Evolutionary conservation across 2,113 vertebrate genomes (phyloP).

Genomic region (Apus apus): DNA sequence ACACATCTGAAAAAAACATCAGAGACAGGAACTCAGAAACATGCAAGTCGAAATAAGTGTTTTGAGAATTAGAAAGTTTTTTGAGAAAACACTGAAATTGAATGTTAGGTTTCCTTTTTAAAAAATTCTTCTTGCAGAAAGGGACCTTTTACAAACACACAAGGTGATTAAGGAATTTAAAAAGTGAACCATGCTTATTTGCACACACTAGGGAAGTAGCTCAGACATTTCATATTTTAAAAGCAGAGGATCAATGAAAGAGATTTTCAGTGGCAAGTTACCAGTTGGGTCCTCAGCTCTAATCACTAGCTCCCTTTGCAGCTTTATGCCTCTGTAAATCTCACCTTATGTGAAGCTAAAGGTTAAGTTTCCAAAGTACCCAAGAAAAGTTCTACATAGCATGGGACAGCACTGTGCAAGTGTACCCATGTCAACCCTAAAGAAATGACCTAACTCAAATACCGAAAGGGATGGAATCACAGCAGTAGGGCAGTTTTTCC

Average conservation of each 20-base stretch:
- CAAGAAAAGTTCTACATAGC: neutral
- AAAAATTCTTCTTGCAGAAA: neutral
- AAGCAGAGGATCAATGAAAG: conserved; percentile 31
- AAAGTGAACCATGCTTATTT: conserved; percentile 59
- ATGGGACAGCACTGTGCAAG: neutral
- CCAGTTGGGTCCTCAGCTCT: neutral
- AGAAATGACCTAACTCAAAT: neutral
- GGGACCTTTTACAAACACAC: conserved; percentile 20
- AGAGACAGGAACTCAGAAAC: neutral
- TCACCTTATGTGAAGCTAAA: neutral
- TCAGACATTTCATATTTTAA: conserved; percentile 59
- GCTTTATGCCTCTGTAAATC: conserved; percentile 19
- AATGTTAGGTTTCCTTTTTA: conserved; percentile 30
- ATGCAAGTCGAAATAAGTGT: neutral
- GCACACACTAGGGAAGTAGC: conserved; percentile 58
- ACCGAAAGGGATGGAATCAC: neutral
- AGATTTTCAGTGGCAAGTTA: conserved; percentile 43
- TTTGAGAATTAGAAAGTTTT: conserved; percentile 30
- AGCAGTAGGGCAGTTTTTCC: neutral
- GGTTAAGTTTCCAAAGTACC: conserved; percentile 9
- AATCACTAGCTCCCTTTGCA: conserved; percentile 11
- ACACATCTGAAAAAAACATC: conserved; percentile 34
- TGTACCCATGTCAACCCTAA: neutral
- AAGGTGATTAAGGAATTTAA: neutral
- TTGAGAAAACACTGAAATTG: conserved; percentile 23